Percentiles rank a stretch among this genome's conserved stretches.
These are phyloP conservation scores for Clusia tigrina DNA, from an alignment of 2,888 invertebrate species.

Conservation along the genomic window DNA sequence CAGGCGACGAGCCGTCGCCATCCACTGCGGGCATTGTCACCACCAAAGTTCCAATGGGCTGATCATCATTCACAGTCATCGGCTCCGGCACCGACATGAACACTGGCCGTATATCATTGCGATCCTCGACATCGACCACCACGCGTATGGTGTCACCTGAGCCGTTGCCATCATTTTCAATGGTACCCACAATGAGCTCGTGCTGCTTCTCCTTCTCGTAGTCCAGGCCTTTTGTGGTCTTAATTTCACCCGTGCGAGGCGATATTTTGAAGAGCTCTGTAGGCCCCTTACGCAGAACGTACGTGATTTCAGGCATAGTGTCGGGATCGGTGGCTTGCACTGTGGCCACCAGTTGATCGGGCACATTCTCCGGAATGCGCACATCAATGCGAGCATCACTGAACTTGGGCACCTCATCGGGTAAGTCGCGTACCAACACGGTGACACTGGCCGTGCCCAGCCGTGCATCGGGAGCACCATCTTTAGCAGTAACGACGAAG, in stretches of 20 bases:
- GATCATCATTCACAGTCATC: conserved; percentile 83
- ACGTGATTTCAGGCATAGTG: conserved; percentile 82
- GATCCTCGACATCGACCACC: conserved; percentile 71
- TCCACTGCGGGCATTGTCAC: conserved; percentile 82
- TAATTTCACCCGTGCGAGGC: conserved; percentile 79
- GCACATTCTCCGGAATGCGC: conserved; percentile 84
- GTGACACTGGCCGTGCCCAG: conserved; percentile 88
- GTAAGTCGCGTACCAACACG: conserved; percentile 77
- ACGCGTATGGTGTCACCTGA: conserved; percentile 76
- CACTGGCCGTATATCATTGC: conserved; percentile 87
- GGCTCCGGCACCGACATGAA: conserved; percentile 85
- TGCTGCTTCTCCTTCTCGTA: conserved; percentile 79
- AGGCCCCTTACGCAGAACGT: conserved; percentile 82
- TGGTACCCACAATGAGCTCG: conserved; percentile 80
- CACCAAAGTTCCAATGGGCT: conserved; percentile 81
- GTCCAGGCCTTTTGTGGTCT: conserved; percentile 79
- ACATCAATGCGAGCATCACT: conserved; percentile 76
- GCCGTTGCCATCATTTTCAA: conserved; percentile 77
- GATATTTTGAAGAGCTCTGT: conserved; percentile 84
- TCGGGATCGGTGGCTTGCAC: conserved; percentile 89
- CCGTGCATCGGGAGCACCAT: conserved; percentile 85
- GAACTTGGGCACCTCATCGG: conserved; percentile 84
- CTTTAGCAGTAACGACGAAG: conserved; percentile 88
- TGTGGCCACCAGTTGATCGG: conserved; percentile 79
- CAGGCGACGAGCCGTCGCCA: conserved; percentile 84